These are phyloP conservation scores for Rhea americana DNA, from an alignment of 2,113 vertebrate genomes.

Conservation along the genomic window DNA sequence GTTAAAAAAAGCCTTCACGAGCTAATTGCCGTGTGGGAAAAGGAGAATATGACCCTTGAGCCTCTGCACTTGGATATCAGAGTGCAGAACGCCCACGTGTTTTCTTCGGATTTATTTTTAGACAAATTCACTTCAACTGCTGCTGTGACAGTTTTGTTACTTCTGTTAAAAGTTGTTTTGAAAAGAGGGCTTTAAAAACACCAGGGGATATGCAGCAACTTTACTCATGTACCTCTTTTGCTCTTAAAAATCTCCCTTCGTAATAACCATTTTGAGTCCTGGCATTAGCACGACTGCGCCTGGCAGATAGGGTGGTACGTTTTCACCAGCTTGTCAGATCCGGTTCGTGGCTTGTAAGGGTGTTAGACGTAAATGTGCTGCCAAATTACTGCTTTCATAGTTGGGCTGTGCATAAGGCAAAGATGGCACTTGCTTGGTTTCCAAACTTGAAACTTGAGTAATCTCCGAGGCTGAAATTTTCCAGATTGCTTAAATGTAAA, in stretches of 20 bases:
- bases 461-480: background rate
- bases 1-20: background rate
- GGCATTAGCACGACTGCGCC: background rate
- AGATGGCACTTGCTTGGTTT: background rate
- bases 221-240: background rate
- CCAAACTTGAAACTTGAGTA: background rate
- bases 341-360: background rate
- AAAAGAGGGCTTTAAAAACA: background rate
- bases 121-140: background rate
- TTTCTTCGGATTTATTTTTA: background rate
- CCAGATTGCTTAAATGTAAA: background rate
- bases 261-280: background rate
- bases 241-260: background rate
- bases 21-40: accelerated
- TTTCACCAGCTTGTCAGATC: background rate
- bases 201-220: background rate
- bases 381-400: background rate
- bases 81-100: background rate
- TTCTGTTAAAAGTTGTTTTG: background rate
- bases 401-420: background rate
- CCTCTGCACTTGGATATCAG: background rate
- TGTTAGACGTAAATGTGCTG: background rate
- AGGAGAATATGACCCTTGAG: background rate
- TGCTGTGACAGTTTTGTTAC: background rate
- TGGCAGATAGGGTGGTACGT: background rate